Evolutionary conservation across 2,113 vertebrate genomes (phyloP).

Genomic region (Ophiodon elongatus): DNA sequence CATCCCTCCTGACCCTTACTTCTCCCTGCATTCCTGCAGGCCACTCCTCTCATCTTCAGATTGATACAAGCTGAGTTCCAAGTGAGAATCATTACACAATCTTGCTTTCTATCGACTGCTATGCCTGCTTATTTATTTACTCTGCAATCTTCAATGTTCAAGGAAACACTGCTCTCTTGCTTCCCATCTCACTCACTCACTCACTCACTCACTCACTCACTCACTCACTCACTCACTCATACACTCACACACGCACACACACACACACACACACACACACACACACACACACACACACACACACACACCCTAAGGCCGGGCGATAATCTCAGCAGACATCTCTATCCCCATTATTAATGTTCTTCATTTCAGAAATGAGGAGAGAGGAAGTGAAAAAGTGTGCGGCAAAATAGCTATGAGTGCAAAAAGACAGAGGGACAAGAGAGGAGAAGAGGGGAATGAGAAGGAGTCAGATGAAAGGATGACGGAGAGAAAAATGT

Average conservation of each 20-base stretch:
- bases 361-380: constrained; percentile 44
- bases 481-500: constrained; percentile 48
- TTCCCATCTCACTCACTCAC: not conserved
- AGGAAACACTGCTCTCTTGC: not conserved
- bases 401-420: constrained; percentile 40
- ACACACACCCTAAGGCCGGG: constrained; percentile 26
- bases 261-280: too few relatives aligned
- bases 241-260: not conserved
- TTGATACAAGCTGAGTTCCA: constrained; percentile 16
- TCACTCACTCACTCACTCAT: not conserved
- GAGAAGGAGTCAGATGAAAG: constrained; percentile 28
- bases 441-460: not conserved
- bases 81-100: constrained; percentile 41
- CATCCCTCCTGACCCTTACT: not conserved
- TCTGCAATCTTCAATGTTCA: constrained; percentile 19
- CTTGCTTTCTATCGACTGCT: constrained; percentile 19
- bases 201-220: not conserved
- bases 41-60: constrained; percentile 15
- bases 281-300: not conserved
- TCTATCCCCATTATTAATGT: constrained; percentile 44
- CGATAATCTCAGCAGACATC: constrained; percentile 45
- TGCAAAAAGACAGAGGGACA: constrained; percentile 35
- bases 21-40: constrained; percentile 1
- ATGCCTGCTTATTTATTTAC: constrained; percentile 45
- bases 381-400: constrained; percentile 21